A percentile compares a stretch with the other conserved stretches of the same genome.
Evolutionary conservation across 2,888 invertebrate species (phyloP).

Genomic region (Agrotis exclamationis): DNA sequence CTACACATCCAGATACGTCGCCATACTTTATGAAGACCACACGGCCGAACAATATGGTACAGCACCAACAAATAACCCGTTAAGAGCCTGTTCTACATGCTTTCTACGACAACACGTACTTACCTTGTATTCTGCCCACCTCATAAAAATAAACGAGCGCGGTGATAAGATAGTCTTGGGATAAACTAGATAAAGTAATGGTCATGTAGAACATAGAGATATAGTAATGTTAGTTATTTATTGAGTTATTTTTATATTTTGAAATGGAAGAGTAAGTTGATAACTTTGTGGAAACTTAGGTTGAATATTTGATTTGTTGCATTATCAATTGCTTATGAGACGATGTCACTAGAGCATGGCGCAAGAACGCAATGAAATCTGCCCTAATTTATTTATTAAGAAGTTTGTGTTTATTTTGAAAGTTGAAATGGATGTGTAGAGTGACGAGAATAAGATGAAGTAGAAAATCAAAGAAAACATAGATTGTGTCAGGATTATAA

Average conservation of each 20-base stretch:
- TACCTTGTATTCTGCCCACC: constrained; percentile 36
- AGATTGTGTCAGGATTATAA: no score
- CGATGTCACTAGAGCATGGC: no score
- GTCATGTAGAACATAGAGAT: constrained; percentile 38
- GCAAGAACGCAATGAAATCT: no score
- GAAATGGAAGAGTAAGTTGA: neutral
- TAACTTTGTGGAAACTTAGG: neutral
- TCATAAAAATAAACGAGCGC: constrained; percentile 47
- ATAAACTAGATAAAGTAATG: constrained; percentile 35
- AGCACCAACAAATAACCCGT: constrained; percentile 29
- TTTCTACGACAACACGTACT: constrained; percentile 22
- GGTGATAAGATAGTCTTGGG: constrained; percentile 41
- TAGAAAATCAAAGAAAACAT: no score
- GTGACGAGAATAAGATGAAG: no score
- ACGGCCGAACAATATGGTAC: constrained; percentile 8
- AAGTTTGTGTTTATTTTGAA: no score
- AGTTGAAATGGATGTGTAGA: no score
- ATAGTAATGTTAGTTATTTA: constrained; percentile 40
- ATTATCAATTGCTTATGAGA: no score
- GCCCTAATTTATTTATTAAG: no score
- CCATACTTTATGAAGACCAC: constrained; percentile 29
- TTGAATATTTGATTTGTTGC: neutral
- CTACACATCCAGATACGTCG: neutral
- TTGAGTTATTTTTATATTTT: constrained; percentile 8
- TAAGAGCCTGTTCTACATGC: constrained; percentile 14